These are phyloP conservation scores for Apodemia duryi DNA, from an alignment of 2,888 invertebrate genomes.

Conservation along the genomic window DNA sequence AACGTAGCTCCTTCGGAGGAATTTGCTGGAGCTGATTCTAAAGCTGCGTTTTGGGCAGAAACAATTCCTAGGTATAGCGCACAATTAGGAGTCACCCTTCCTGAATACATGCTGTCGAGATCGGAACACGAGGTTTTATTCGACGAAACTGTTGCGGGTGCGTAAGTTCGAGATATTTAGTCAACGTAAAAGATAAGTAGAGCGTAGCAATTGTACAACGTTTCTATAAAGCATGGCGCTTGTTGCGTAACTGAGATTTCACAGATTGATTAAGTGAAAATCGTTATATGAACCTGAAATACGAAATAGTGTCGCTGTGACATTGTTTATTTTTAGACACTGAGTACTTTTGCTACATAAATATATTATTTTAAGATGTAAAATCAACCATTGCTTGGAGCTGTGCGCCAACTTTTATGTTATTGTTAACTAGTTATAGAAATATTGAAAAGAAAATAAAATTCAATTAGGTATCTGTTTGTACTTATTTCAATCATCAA, in stretches of 20 bases:
- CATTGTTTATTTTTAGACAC: constrained; percentile 5
- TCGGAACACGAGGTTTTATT: constrained; percentile 84
- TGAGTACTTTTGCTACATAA: constrained; percentile 11
- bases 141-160: constrained; percentile 76
- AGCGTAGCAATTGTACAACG: constrained; percentile 68
- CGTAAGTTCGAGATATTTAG: constrained; percentile 57
- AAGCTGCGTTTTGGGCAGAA: constrained; percentile 83
- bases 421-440: constrained; percentile 75
- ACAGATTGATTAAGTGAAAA: constrained; percentile 39
- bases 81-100: constrained; percentile 80
- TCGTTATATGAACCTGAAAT: constrained; percentile 15
- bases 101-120: constrained; percentile 83
- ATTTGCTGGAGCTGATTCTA: constrained; percentile 75
- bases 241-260: constrained; percentile 69
- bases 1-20: constrained; percentile 70
- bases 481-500: constrained; percentile 17
- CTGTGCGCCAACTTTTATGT: constrained; percentile 30
- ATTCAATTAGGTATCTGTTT: constrained; percentile 37
- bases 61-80: constrained; percentile 83
- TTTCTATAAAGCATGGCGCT: constrained; percentile 54
- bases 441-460: constrained; percentile 42
- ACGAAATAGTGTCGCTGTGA: constrained; percentile 11
- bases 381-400: constrained; percentile 1
- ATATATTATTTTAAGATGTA: constrained; percentile 5
- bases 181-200: constrained; percentile 60